Evolutionary conservation across 2,113 vertebrate genomes (phyloP), one percentile per base, ranked within the genome.

Genomic region (Uropsilus gracilis): DNA sequence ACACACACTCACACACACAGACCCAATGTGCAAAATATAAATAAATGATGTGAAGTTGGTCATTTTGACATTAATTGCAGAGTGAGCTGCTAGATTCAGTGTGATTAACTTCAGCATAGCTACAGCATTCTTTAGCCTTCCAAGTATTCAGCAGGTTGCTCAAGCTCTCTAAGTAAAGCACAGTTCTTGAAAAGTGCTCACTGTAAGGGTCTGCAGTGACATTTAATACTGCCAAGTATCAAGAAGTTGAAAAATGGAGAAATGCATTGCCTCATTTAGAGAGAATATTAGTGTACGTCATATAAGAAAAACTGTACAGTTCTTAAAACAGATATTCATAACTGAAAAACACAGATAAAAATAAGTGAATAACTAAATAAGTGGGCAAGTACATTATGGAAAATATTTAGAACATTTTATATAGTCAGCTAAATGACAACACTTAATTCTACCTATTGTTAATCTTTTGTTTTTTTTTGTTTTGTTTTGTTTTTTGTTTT

Each of bases 121-220:
- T 5, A 2, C 32, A 44, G 42, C 63, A 12, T 85, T 88, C 37
- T 88, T 90, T 92, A 32, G 8, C 76, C 46, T 44, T 88, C 17
- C 9, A 90, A 53, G 26, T 88, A 90, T 82, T 92, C 48, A 81
- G 37, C 7, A 48, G 17, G 16, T 85, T 94, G 64, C 37, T 39
- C 32, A 78, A 66, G 68, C 78, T 30, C 26, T 42, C 14, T 69
- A 83, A 68, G 42, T 72, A 89, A 97, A 61, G 17, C 46, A 86
- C 6, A 42, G 18, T 64, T 87, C 73, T 48, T 87, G 3, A 86
- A 57, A 82, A 50, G 66, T 75, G 10, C 46, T 95, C 91, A 96
- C 46, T 84, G 92, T 84, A 96, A 96, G 95, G 80, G 85, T 82
- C 53, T 95, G n/a, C 91, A 84, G 48, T 68, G 71, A 28, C 72